Percentiles rank a stretch among this genome's conserved stretches.
Evolutionary conservation across 2,113 vertebrate genomes (phyloP).

Genomic region (Cricetomys ansorgei): DNA sequence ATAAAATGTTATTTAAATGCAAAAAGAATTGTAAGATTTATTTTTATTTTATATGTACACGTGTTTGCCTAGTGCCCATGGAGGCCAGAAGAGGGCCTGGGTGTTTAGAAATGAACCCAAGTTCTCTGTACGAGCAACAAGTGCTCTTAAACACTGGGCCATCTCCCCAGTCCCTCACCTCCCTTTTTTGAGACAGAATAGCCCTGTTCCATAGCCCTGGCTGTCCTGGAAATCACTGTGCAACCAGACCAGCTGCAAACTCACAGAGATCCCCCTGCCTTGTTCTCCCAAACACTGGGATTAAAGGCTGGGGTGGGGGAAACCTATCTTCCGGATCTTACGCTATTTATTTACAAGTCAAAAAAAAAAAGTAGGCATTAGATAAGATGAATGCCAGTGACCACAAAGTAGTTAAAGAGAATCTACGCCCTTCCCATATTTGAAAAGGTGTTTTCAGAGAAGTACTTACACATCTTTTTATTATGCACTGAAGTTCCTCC

Average conservation of each 20-base stretch:
- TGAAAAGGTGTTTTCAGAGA: conserved; percentile 34
- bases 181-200: background rate
- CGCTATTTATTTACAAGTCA: conserved; percentile 39
- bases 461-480: conserved; percentile 96
- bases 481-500: conserved; percentile 93
- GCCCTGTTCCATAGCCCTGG: background rate
- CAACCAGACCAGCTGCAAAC: background rate
- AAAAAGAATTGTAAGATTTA: background rate
- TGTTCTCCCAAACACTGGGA: background rate
- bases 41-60: background rate
- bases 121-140: background rate
- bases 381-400: conserved; percentile 49
- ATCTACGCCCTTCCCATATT: background rate
- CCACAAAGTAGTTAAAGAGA: conserved; percentile 37
- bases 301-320: background rate
- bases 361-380: conserved; percentile 26
- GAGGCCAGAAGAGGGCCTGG: background rate
- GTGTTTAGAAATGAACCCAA: background rate
- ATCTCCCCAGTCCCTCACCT: background rate
- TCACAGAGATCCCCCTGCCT: background rate
- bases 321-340: conserved; percentile 5
- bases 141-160: background rate
- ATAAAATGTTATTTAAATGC: background rate
- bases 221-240: background rate
- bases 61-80: too few species aligned